A percentile compares a stretch with the other conserved stretches of the same genome.
phyloP scores from a whole-genome alignment of 2,888 invertebrate species.

The Drosophila quasianomalipes region DNA sequence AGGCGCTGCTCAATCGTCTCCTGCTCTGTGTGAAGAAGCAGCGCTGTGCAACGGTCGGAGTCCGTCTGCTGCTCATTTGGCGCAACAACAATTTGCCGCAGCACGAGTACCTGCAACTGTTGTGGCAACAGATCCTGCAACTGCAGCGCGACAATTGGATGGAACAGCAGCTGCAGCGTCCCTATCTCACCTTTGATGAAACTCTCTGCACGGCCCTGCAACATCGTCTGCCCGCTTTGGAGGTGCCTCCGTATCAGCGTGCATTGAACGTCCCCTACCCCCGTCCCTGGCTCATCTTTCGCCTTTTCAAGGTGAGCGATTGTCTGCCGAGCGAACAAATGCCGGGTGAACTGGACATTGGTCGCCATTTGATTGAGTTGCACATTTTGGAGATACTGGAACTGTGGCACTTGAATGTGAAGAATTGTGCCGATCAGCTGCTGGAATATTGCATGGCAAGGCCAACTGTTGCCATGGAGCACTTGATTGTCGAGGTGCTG shows the following conservation, averaged over 20 bases:
- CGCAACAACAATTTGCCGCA: constrained; percentile 93
- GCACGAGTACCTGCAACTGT: constrained; percentile 97
- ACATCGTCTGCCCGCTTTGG: constrained; percentile 91
- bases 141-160: constrained; percentile 97
- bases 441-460: constrained; percentile 94
- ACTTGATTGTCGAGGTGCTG: constrained; percentile 98
- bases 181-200: constrained; percentile 97
- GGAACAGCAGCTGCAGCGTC: constrained; percentile 96
- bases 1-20: constrained; percentile 94
- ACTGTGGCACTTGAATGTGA: constrained; percentile 93
- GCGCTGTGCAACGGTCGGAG: constrained; percentile 93
- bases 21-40: constrained; percentile 96
- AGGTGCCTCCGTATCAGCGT: background rate
- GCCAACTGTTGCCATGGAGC: constrained; percentile 96
- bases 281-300: constrained; percentile 96
- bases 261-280: constrained; percentile 92
- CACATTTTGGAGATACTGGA: constrained; percentile 96
- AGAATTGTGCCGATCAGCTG: constrained; percentile 96
- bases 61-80: constrained; percentile 95
- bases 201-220: constrained; percentile 97
- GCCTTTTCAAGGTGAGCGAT: constrained; percentile 99
- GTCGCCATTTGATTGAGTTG: constrained; percentile 98
- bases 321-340: constrained; percentile 93
- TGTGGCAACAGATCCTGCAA: constrained; percentile 97
- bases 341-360: constrained; percentile 98